phyloP scores from a whole-genome alignment of 2,888 invertebrate genomes.

The Epirrita christyi region DNA sequence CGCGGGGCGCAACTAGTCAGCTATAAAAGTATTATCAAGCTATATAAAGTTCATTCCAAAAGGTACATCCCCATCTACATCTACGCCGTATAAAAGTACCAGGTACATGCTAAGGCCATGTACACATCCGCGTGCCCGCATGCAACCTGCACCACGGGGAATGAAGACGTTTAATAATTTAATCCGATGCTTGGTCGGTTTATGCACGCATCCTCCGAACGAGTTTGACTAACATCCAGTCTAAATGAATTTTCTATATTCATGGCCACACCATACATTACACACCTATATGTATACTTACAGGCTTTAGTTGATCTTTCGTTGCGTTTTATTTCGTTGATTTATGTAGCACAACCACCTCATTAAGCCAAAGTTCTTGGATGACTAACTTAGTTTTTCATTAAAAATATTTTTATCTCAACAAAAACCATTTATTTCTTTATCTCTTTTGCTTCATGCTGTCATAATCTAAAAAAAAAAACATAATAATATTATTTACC shows the following conservation, averaged over 20 bases:
- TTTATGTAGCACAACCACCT: no score
- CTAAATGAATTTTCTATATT: constrained; percentile 31
- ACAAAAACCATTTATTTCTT: no score
- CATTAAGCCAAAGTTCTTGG: no score
- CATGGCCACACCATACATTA: background rate
- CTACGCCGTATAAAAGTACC: constrained; percentile 3
- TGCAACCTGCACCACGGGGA: constrained; percentile 79
- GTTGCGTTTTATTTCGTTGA: no score
- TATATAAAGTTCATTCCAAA: background rate
- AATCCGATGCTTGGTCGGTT: constrained; percentile 76
- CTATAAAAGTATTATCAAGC: no score
- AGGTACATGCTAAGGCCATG: constrained; percentile 57
- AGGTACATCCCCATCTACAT: constrained; percentile 10
- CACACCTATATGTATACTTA: background rate
- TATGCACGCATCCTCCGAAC: constrained; percentile 66
- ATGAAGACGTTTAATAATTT: constrained; percentile 84
- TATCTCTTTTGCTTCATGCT: no score
- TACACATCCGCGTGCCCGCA: constrained; percentile 75
- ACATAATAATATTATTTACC: no score
- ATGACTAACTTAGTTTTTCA: no score
- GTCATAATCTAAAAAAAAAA: no score
- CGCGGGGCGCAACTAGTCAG: no score
- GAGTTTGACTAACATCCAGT: constrained; percentile 38
- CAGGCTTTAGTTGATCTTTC: no score
- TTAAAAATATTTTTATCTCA: no score